Evolutionary conservation across 2,888 invertebrate species (phyloP), one percentile per base, ranked within the genome.

Genomic region (Troides oblongomaculatus): DNA sequence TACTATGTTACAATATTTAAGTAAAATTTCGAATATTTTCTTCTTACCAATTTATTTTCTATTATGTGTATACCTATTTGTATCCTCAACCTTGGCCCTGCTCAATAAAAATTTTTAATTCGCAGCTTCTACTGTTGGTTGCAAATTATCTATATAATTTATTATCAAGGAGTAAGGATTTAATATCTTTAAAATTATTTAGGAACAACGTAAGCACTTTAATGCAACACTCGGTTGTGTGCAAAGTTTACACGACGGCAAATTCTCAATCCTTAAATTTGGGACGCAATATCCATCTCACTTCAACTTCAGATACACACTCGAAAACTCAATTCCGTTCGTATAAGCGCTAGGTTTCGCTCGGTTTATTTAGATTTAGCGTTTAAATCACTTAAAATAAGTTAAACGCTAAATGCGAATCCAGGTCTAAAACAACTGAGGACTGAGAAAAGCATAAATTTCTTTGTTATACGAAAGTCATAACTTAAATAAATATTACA

Each of bases 211-310:
- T 1, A 50, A 5, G 50, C 18, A 50, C 17, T 50, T 12, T 50
- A 17, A 50, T 2, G 50, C 17, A 17, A 3, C 18, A 50, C 18
- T 14, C 17, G 18, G 50, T 14, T 50, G 46, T 46, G 67, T 65
- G 36, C 25, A 63, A 68, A 64, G 68, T 63, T 68, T 60, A 68
- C 63, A 23, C 56, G 25, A 63, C 64, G 56, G 64, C 64, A 61
- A 69, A 64, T 60, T 59, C 60, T 53, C 64, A 64, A 56, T 69
- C 64, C 64, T 69, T 65, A 65, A 62, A 65, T 64, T 69, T 56
- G 57, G 64, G 64, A 57, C 69, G 69, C 69, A 69, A 69, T 69
- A 69, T 69, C 69, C 64, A 65, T 65, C 69, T 65, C 60, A 65
- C 64, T 69, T 69, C 69, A 69, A 64, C 69, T 56, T 62, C 69